Base-by-base conservation (phyloP, 2,888 invertebrate species). In the Biston betularia region DNA sequence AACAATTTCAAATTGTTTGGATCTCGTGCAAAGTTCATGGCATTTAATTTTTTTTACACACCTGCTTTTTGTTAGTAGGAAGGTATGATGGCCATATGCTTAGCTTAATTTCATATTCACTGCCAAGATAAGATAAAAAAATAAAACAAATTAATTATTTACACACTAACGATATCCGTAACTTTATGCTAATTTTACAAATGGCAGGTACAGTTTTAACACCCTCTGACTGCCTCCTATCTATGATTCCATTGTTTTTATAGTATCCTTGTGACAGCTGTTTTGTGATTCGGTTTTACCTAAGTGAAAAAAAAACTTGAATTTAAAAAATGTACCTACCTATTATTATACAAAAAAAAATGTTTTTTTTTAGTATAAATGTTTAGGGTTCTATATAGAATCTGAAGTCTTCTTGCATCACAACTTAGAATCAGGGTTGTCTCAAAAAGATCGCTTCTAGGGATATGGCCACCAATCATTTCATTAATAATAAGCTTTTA, bases 171-270 rank as follows among this genome's bases (percentile, higher is more conserved):
- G 73, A 75, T 73, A 76, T 63, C 74, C 68, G 63, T 69, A 63
- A 70, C 70, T 79, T 81, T 85, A 85, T 86, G 85, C 78, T 79
- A 85, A 80, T 81, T 70, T 58, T 73, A 82, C 84, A 81, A 84
- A 85, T 84, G 49, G 55, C 65, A 57, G 65, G 62, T 66, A 68
- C 63, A 57, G 46, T 59, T 64, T 62, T 64, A 62, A 70, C 62
- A 67, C 63, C 66, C 69, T 45, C 58, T 9, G 50, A 38, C n/a
- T 35, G 34, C n/a, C 49, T 24, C 35, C 54, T 67, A 68, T 63
- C 67, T 68, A 9, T 59, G 55, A 46, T 54, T 56, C 63, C 67
- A 67, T 15, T 14, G 54, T 49, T 67, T 63, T 54, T 63, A 49
- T 58, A 10, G 46, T 54, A 48, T 24, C 38, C 34, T 40, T 63